Evolutionary conservation across 2,113 vertebrate genomes (phyloP).

Genomic region (Gadus chalcogrammus): DNA sequence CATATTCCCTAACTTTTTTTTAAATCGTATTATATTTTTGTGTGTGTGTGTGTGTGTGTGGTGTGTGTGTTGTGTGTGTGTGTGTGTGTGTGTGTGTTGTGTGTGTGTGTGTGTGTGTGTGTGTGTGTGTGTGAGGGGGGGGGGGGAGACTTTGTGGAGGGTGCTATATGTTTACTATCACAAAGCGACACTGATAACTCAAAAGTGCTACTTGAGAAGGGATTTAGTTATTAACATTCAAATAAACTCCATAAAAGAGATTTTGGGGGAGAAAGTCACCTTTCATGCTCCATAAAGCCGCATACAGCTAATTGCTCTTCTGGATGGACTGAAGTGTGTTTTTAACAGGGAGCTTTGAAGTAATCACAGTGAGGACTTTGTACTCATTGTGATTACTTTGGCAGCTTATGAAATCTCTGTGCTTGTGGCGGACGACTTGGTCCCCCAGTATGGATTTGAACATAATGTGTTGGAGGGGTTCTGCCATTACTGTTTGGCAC

Average conservation of each 20-base stretch:
- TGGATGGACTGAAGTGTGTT: slow-evolving; percentile 58
- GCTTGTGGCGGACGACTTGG: slow-evolving; percentile 48
- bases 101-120: no score
- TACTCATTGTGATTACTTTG: slow-evolving; percentile 62
- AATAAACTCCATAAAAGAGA: slow-evolving; percentile 13
- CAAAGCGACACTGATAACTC: background rate
- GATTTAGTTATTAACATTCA: slow-evolving; percentile 26
- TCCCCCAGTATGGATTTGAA: slow-evolving; percentile 42
- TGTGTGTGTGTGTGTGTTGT: no score
- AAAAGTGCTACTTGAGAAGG: slow-evolving; percentile 22
- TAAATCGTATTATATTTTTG: no score
- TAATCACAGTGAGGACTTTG: slow-evolving; percentile 46
- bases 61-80: no score
- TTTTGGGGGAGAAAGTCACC: slow-evolving; percentile 37
- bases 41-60: background rate
- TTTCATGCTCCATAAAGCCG: slow-evolving; percentile 48
- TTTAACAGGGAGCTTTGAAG: slow-evolving; percentile 61
- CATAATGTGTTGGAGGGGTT: slow-evolving; percentile 35
- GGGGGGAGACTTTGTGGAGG: no score
- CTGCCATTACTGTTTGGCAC: slow-evolving; percentile 29
- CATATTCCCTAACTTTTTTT: background rate
- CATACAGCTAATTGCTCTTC: slow-evolving; percentile 56
- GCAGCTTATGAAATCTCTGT: slow-evolving; percentile 45
- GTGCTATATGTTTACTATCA: background rate
- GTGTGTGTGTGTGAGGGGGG: no score